These are phyloP conservation scores for Silurus glanis DNA, from an alignment of 2,113 vertebrate species.

Conservation along the genomic window DNA sequence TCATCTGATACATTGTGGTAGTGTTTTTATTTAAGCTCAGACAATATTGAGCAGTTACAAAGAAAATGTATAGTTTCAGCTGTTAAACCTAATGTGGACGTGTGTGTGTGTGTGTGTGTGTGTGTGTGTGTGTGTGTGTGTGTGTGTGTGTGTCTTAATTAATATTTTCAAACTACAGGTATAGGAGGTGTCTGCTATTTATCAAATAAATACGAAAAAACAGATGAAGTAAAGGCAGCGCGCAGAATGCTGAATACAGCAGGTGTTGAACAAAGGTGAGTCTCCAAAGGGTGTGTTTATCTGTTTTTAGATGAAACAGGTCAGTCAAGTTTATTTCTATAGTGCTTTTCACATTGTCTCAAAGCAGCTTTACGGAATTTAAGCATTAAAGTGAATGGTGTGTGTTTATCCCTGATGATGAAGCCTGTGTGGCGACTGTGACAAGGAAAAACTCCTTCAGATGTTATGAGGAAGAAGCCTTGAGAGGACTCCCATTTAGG, in stretches of 20 bases:
- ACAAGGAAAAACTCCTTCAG: too few relatives aligned
- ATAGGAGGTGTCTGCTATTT: slow-evolving; percentile 90
- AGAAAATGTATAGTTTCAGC: background rate
- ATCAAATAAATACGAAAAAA: slow-evolving; percentile 90
- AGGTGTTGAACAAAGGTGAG: slow-evolving; percentile 80
- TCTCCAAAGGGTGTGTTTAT: background rate
- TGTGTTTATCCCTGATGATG: too few relatives aligned
- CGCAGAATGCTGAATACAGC: slow-evolving; percentile 82
- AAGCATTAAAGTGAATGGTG: too few relatives aligned
- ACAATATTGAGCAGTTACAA: background rate
- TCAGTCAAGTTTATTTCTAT: too few relatives aligned
- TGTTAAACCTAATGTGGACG: background rate
- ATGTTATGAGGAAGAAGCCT: too few relatives aligned
- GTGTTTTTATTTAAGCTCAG: background rate
- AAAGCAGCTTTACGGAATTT: too few relatives aligned
- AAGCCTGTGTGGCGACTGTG: too few relatives aligned
- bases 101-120: background rate
- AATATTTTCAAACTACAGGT: slow-evolving; percentile 70
- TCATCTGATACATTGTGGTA: background rate
- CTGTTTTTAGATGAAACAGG: too few relatives aligned
- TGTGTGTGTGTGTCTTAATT: background rate
- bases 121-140: slow-evolving; percentile 1
- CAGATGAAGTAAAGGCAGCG: slow-evolving; percentile 81
- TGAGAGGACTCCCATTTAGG: too few relatives aligned
- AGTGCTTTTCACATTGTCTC: too few relatives aligned